Evolutionary conservation across 2,888 invertebrate species (phyloP).

Genomic region (Drosophila trichaetosa): DNA sequence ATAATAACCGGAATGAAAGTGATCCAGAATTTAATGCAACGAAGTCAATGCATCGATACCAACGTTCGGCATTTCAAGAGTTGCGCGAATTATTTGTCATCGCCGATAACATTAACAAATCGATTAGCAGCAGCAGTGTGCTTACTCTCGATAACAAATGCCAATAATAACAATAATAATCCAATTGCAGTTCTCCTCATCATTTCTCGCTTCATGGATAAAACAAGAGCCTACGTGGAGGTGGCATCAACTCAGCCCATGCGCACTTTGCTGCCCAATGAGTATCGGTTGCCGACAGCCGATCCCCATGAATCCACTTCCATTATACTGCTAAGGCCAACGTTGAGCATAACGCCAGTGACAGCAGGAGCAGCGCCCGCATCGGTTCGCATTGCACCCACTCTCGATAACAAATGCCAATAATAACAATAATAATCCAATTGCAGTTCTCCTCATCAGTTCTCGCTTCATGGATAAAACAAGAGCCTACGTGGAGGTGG

Average conservation of each 20-base stretch:
- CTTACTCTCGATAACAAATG: neutral
- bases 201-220: neutral
- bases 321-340: constrained; percentile 72
- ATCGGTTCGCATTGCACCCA: neutral
- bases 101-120: neutral
- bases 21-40: neutral
- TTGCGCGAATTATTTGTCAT: neutral
- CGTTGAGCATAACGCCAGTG: constrained; percentile 49
- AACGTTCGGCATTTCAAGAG: neutral
- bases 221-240: constrained; percentile 51
- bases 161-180: too few relatives aligned
- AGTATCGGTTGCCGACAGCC: constrained; percentile 61
- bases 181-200: neutral
- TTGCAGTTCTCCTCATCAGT: neutral
- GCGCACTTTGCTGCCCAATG: constrained; percentile 57
- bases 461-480: neutral
- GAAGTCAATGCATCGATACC: neutral
- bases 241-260: constrained; percentile 51
- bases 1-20: neutral
- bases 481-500: constrained; percentile 53
- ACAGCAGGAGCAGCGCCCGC: neutral
- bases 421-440: too few relatives aligned
- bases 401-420: neutral
- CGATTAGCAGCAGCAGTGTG: neutral
- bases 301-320: constrained; percentile 82